phyloP scores from a whole-genome alignment of 2,888 invertebrate species.

The Nycteola revayana region DNA sequence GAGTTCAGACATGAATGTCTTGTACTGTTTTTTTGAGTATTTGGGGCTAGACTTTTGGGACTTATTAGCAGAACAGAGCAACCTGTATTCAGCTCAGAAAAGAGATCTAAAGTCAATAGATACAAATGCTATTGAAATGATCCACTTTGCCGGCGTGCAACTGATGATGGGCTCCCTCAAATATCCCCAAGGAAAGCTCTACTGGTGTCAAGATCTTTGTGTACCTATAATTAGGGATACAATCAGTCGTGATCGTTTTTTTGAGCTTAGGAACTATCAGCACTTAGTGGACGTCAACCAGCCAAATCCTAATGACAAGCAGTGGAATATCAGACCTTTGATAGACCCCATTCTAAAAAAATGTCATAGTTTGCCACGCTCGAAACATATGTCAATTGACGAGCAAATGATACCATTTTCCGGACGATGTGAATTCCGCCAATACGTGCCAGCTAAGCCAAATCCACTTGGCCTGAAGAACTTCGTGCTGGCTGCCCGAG shows the following conservation, averaged over 20 bases:
- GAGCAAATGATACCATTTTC: slow-evolving; percentile 39
- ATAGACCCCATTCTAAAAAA: slow-evolving; percentile 6
- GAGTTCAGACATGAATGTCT: slow-evolving; percentile 11
- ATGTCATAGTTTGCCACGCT: slow-evolving; percentile 22
- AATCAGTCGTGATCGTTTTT: slow-evolving; percentile 13
- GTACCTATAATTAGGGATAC: slow-evolving; percentile 10
- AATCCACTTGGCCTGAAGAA: slow-evolving; percentile 39
- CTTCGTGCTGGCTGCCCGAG: slow-evolving; percentile 30
- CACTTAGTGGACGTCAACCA: slow-evolving; percentile 7
- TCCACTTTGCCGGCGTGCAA: slow-evolving; percentile 12
- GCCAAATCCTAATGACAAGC: slow-evolving; percentile 3
- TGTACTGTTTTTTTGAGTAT: slow-evolving; percentile 19
- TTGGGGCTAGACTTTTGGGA: slow-evolving; percentile 19
- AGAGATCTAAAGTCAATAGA: no score
- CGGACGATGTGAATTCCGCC: slow-evolving; percentile 25
- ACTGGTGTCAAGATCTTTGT: slow-evolving; percentile 13
- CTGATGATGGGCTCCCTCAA: slow-evolving; percentile 12
- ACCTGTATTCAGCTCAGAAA: slow-evolving; percentile 19
- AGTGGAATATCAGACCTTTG: slow-evolving; percentile 7
- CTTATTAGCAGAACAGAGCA: slow-evolving; percentile 18
- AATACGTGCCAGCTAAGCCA: slow-evolving; percentile 28
- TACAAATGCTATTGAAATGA: no score
- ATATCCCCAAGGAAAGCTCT: slow-evolving; percentile 15
- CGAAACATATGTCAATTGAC: slow-evolving; percentile 32
- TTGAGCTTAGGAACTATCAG: slow-evolving; percentile 11